Conservation (phyloP, 2,113 vertebrate genomes). For the Passer domesticus region DNA sequence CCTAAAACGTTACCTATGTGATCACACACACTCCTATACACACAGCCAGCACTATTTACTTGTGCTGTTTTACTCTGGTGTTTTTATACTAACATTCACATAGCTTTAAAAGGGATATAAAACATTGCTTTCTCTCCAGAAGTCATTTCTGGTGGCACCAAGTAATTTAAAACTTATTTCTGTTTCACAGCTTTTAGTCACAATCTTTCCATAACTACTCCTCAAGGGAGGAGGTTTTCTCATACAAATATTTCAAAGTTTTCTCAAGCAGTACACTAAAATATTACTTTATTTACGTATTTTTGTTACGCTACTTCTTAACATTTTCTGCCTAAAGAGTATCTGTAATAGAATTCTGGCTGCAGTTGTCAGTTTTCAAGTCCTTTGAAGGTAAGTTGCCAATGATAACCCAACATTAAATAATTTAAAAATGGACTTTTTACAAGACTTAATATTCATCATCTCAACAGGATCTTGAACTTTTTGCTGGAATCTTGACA, state of each 20-base stretch:
- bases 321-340: background rate
- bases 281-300: conserved; percentile 3
- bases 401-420: background rate
- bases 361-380: background rate
- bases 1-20: background rate
- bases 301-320: background rate
- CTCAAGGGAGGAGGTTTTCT: background rate
- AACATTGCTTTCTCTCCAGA: background rate
- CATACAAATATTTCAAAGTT: background rate
- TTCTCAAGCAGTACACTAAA: conserved; percentile 27
- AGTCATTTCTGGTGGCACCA: background rate
- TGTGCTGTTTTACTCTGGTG: background rate
- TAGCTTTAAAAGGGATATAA: background rate
- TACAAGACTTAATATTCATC: background rate
- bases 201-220: background rate
- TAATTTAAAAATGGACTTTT: background rate
- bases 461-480: background rate
- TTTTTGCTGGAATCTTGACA: background rate
- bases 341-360: background rate
- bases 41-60: background rate
- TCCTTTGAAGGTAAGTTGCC: background rate
- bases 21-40: background rate
- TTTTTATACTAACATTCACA: background rate
- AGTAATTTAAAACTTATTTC: background rate
- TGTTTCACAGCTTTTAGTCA: background rate